Evolutionary conservation across 1,140 invertebrate genomes (phyloP).

Genomic region (Ruditapes philippinarum): DNA sequence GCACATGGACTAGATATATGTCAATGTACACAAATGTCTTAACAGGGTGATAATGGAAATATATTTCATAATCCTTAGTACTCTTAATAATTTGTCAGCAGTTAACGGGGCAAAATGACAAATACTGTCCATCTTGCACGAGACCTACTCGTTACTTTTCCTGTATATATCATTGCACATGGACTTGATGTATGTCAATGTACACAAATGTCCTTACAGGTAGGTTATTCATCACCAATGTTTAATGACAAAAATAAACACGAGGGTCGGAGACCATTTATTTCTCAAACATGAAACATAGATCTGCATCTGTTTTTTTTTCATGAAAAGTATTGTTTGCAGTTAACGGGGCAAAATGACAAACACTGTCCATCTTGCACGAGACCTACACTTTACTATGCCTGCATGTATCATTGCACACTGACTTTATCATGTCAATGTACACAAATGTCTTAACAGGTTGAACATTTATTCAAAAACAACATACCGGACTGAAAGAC

Average conservation of each 20-base stretch:
- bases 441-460: constrained; percentile 68
- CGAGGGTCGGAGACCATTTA: too few species aligned
- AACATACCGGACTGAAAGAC: too few species aligned
- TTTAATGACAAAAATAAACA: too few species aligned
- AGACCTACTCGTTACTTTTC: constrained; percentile 67
- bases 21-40: constrained; percentile 68
- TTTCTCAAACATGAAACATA: too few species aligned
- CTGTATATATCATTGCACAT: constrained; percentile 69
- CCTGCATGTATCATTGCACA: constrained; percentile 70
- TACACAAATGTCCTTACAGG: constrained; percentile 69
- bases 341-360: constrained; percentile 69
- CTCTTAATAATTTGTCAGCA: too few species aligned
- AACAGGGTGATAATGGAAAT: background rate
- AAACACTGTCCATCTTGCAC: constrained; percentile 55
- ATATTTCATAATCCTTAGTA: background rate
- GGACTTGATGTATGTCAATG: constrained; percentile 39
- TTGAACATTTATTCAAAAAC: too few species aligned
- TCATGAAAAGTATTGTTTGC: constrained; percentile 63
- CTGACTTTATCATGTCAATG: constrained; percentile 30
- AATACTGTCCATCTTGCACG: constrained; percentile 58
- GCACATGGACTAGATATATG: constrained; percentile 42
- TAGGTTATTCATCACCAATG: too few species aligned
- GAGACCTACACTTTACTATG: constrained; percentile 62
- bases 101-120: constrained; percentile 69
- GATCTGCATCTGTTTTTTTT: too few species aligned